phyloP scores from a whole-genome alignment of 2,888 invertebrate genomes.

The Drosophila setosimentum region DNA sequence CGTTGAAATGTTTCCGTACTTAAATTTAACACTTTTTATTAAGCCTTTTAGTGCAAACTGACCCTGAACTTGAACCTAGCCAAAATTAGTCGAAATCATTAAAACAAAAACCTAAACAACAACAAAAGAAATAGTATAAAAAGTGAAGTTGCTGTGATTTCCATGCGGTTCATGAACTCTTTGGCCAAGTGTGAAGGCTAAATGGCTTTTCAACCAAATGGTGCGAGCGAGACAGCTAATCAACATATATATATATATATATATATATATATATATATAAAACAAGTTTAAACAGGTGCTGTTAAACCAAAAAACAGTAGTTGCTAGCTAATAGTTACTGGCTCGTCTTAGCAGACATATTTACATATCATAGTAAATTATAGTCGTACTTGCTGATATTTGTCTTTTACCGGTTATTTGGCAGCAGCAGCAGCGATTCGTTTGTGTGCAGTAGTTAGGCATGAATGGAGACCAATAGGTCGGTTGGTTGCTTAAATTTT shows the following conservation, averaged over 20 bases:
- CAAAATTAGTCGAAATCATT: constrained; percentile 59
- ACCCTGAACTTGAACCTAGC: constrained; percentile 74
- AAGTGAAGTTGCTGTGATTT: constrained; percentile 41
- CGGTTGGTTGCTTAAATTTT: neutral
- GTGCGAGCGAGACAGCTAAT: neutral
- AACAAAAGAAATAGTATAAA: neutral
- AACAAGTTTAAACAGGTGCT: constrained; percentile 50
- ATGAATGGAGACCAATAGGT: neutral
- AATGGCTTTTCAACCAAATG: constrained; percentile 44
- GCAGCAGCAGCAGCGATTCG: neutral
- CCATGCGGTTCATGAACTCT: constrained; percentile 69
- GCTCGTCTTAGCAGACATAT: constrained; percentile 22
- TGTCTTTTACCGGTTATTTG: constrained; percentile 11
- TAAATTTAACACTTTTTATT: constrained; percentile 39
- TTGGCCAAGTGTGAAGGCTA: constrained; percentile 74
- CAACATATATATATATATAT: neutral
- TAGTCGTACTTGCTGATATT: constrained; percentile 4
- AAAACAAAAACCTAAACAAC: constrained; percentile 46
- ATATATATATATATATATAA: neutral
- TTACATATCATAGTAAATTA: constrained; percentile 38
- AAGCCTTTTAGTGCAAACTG: constrained; percentile 42
- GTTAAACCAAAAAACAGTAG: neutral
- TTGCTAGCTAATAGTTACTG: constrained; percentile 24
- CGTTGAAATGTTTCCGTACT: constrained; percentile 53
- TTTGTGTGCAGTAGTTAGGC: constrained; percentile 13